A percentile compares a stretch with the other conserved stretches of the same genome.
These are phyloP conservation scores for Turnix velox DNA, from an alignment of 2,113 vertebrate species.

Conservation along the genomic window DNA sequence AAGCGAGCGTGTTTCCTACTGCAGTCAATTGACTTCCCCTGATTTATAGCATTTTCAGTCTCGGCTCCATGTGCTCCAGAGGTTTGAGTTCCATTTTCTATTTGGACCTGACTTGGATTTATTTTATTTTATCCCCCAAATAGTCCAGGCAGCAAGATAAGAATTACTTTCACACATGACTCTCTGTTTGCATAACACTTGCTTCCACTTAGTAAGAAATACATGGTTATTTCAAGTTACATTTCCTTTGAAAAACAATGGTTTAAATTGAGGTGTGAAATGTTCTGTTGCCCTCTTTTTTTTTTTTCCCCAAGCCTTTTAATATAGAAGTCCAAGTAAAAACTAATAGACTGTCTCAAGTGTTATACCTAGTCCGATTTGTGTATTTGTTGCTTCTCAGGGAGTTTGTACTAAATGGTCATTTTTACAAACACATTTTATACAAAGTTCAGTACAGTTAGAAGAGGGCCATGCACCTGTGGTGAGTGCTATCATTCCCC, in stretches of 20 bases:
- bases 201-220: constrained; percentile 48
- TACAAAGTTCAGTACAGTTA: not conserved
- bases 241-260: constrained; percentile 56
- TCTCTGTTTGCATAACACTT: constrained; percentile 44
- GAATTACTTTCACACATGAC: constrained; percentile 29
- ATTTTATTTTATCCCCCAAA: constrained; percentile 18
- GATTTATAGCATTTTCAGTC: constrained; percentile 10
- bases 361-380: not conserved
- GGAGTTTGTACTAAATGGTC: not conserved
- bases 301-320: not conserved
- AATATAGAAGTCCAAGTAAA: not conserved
- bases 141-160: constrained; percentile 17
- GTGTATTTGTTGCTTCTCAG: not conserved
- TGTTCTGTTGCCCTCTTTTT: not conserved
- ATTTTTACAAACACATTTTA: not conserved
- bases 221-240: constrained; percentile 26
- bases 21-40: constrained; percentile 9
- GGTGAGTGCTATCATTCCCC: not conserved
- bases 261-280: not conserved
- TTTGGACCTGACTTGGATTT: not conserved
- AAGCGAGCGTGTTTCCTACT: not conserved
- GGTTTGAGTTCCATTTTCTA: not conserved
- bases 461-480: not conserved
- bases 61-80: not conserved
- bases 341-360: not conserved